Evolutionary conservation across 2,113 vertebrate genomes (phyloP).

Genomic region (Melanostigma gelatinosum): DNA sequence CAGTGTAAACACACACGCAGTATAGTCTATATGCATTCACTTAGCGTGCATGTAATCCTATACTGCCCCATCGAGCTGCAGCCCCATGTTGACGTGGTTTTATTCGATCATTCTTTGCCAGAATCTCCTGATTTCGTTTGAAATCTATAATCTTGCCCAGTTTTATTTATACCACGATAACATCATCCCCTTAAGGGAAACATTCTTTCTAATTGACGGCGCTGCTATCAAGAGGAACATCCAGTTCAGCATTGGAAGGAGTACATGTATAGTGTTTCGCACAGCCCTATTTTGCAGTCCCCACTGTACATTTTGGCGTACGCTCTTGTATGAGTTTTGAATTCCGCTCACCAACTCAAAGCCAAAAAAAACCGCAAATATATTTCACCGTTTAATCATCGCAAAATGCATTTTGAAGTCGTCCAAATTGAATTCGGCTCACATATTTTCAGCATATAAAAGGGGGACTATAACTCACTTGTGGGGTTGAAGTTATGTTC

Average conservation of each 20-base stretch:
- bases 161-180: conserved; percentile 53
- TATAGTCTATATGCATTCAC: conserved; percentile 54
- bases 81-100: conserved; percentile 52
- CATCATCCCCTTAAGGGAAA: conserved; percentile 39
- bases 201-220: conserved; percentile 41
- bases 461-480: conserved; percentile 24
- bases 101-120: conserved; percentile 60
- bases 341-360: not conserved
- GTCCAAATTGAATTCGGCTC: conserved; percentile 40
- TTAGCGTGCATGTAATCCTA: conserved; percentile 53
- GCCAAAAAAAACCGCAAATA: conserved; percentile 12
- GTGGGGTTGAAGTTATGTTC: conserved; percentile 48
- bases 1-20: conserved; percentile 57
- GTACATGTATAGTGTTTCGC: conserved; percentile 52
- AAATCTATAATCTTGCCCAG: conserved; percentile 51
- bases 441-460: conserved; percentile 35
- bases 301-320: conserved; percentile 12
- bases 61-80: conserved; percentile 28
- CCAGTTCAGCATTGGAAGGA: conserved; percentile 33
- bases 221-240: conserved; percentile 59
- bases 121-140: conserved; percentile 58
- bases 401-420: conserved; percentile 18
- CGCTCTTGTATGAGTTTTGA: conserved; percentile 20
- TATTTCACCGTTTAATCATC: conserved; percentile 33
- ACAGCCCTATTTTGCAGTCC: conserved; percentile 14